phyloP scores from a whole-genome alignment of 2,888 invertebrate genomes.

The Polymixis lichenea region DNA sequence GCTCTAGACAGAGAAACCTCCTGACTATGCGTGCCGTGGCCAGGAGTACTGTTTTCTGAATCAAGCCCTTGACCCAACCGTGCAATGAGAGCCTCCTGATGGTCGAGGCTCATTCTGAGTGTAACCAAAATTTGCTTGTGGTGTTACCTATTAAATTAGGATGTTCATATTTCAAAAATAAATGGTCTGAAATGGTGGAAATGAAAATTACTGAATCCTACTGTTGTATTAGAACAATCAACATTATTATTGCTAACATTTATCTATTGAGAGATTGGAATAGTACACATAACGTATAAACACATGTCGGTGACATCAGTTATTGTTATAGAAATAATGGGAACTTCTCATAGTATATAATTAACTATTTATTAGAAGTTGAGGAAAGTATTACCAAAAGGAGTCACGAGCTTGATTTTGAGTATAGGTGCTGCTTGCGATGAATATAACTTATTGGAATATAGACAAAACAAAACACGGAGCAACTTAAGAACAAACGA shows the following conservation, averaged over 20 bases:
- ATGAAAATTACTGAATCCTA: too few relatives aligned
- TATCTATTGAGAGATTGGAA: conserved; percentile 17
- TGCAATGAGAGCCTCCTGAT: too few relatives aligned
- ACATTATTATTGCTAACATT: conserved; percentile 4
- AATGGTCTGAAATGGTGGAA: too few relatives aligned
- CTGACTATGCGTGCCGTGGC: too few relatives aligned
- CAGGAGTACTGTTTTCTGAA: too few relatives aligned
- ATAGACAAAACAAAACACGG: neutral
- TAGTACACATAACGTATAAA: conserved; percentile 17
- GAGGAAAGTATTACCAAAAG: neutral
- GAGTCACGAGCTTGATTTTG: neutral
- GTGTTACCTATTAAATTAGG: too few relatives aligned
- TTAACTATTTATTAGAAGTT: neutral
- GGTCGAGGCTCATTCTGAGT: too few relatives aligned
- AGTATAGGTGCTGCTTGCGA: neutral
- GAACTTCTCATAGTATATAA: neutral
- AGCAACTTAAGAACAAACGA: neutral
- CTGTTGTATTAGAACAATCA: conserved; percentile 42
- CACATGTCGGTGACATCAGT: neutral
- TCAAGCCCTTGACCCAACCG: too few relatives aligned
- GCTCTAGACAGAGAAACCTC: too few relatives aligned
- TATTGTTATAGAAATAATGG: conserved; percentile 5
- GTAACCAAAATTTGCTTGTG: neutral
- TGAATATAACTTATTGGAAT: neutral
- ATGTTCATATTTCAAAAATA: neutral